Conservation (phyloP, 2,113 vertebrate species). For the Bambusicola thoracicus region DNA sequence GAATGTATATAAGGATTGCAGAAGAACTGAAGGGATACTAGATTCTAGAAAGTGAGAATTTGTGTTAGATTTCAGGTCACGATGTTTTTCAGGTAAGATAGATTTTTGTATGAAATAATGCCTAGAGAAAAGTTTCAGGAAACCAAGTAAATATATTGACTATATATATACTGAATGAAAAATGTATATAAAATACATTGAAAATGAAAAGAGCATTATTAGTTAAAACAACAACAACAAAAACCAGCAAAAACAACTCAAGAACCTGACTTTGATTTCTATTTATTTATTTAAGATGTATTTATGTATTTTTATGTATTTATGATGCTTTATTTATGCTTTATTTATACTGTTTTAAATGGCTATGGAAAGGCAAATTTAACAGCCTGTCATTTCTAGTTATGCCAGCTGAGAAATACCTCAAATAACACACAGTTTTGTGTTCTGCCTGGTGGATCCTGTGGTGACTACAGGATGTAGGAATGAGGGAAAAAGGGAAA, state of each 20-base stretch:
- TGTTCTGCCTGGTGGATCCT: not conserved
- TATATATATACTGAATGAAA: no score
- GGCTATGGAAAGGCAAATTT: not conserved
- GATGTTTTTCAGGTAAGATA: not conserved
- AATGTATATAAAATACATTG: not conserved
- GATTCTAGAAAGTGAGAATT: rapidly evolving
- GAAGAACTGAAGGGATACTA: not conserved
- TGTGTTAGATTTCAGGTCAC: not conserved
- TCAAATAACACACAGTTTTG: not conserved
- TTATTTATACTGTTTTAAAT: not conserved
- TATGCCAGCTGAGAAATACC: not conserved
- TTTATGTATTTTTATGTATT: no score
- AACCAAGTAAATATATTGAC: not conserved
- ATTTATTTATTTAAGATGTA: not conserved
- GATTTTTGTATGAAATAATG: not conserved
- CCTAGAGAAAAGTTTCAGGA: not conserved
- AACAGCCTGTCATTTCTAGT: not conserved
- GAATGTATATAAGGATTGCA: not conserved
- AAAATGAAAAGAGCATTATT: not conserved
- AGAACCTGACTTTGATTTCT: not conserved
- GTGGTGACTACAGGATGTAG: not conserved
- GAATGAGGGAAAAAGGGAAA: not conserved
- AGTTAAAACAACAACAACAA: not conserved
- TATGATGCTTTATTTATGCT: not conserved
- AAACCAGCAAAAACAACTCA: not conserved